These are phyloP conservation scores for Babylonia areolata DNA, from an alignment of 1,140 invertebrate genomes.

Conservation along the genomic window DNA sequence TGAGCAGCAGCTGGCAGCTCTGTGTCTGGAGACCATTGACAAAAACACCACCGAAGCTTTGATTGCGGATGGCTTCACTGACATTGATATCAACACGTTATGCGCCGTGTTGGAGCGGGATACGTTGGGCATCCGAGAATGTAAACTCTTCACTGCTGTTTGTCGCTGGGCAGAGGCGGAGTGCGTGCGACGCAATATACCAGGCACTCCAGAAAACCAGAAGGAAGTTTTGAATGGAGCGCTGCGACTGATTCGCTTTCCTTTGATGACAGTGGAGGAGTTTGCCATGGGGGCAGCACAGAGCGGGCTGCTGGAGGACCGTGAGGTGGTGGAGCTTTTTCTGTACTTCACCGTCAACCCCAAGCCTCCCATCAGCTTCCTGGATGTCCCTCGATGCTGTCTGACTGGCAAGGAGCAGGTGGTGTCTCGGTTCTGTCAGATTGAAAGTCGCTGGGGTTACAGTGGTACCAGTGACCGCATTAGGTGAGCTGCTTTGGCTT, in stretches of 20 bases:
- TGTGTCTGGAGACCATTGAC: slow-evolving; percentile 90
- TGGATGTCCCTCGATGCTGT: slow-evolving; percentile 86
- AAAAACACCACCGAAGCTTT: slow-evolving; percentile 89
- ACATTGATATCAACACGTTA: slow-evolving; percentile 90
- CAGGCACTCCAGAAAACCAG: slow-evolving; percentile 83
- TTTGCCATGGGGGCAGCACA: slow-evolving; percentile 88
- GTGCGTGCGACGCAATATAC: slow-evolving; percentile 82
- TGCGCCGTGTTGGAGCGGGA: slow-evolving; percentile 88
- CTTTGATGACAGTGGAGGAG: slow-evolving; percentile 91
- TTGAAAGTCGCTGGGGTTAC: slow-evolving; percentile 91
- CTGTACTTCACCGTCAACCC: slow-evolving; percentile 89
- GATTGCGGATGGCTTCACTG: slow-evolving; percentile 89
- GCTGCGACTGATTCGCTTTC: slow-evolving; percentile 87
- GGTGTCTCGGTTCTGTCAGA: slow-evolving; percentile 88
- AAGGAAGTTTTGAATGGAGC: slow-evolving; percentile 83
- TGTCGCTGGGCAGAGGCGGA: slow-evolving; percentile 88
- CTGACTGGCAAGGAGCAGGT: slow-evolving; percentile 90
- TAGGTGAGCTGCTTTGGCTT: no score
- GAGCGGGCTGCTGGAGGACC: slow-evolving; percentile 84
- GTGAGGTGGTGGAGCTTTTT: slow-evolving; percentile 87
- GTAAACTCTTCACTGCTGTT: slow-evolving; percentile 85
- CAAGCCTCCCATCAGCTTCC: slow-evolving; percentile 84
- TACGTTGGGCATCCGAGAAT: slow-evolving; percentile 88
- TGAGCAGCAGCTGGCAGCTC: slow-evolving; percentile 85
- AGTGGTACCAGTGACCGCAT: slow-evolving; percentile 90